Percentiles rank a stretch among this genome's conserved stretches.
These are phyloP conservation scores for Enteromius unitaeniatus DNA, from an alignment of 2,797 vertebrate species.

Conservation along the genomic window DNA sequence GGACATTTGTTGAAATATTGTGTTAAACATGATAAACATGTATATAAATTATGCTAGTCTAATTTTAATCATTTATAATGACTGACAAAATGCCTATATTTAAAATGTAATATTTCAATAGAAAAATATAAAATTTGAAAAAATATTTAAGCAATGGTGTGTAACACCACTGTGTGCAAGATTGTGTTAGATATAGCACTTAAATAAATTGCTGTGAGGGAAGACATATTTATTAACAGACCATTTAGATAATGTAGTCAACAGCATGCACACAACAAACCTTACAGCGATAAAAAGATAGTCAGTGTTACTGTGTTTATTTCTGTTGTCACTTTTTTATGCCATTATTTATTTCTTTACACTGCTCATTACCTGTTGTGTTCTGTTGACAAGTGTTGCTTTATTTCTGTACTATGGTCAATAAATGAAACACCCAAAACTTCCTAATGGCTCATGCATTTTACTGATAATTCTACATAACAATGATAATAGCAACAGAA, in stretches of 20 bases:
- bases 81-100: conserved; percentile 39
- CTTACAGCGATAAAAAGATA: not conserved
- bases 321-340: conserved; percentile 32
- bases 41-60: conserved; percentile 40
- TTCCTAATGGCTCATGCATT: conserved; percentile 10
- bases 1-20: conserved; percentile 3
- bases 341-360: conserved; percentile 38
- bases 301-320: conserved; percentile 1
- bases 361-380: conserved; percentile 39
- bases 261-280: conserved; percentile 42
- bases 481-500: not conserved
- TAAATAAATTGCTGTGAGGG: not conserved
- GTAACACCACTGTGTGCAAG: conserved; percentile 9
- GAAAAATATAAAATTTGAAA: conserved; percentile 14
- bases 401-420: conserved; percentile 48
- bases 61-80: conserved; percentile 34
- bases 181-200: conserved; percentile 41
- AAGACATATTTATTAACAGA: not conserved
- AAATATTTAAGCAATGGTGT: conserved; percentile 27
- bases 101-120: conserved; percentile 42
- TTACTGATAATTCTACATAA: not conserved
- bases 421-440: conserved; percentile 32
- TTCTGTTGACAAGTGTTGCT: conserved; percentile 41
- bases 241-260: conserved; percentile 25
- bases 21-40: conserved; percentile 17